phyloP scores from a whole-genome alignment of 2,797 vertebrate genomes.

The Ictinia mississippiensis region DNA sequence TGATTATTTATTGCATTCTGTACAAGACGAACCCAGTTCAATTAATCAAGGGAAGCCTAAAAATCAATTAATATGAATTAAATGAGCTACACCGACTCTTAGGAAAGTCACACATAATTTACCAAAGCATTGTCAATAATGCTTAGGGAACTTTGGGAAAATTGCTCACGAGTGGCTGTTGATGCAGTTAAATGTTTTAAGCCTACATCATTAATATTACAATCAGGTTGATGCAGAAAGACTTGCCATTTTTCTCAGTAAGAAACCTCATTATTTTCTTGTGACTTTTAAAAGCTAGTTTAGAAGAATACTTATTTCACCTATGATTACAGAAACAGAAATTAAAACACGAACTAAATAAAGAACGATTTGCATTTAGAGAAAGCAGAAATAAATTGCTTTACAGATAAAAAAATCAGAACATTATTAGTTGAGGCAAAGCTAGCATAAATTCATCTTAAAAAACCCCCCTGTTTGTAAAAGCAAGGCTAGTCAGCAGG shows the following conservation, averaged over 20 bases:
- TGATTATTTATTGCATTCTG: constrained; percentile 88
- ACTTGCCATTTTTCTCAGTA: constrained; percentile 59
- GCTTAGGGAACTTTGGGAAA: constrained; percentile 70
- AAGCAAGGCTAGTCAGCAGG: not conserved
- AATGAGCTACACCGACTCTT: constrained; percentile 90
- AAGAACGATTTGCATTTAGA: not conserved
- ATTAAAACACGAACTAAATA: constrained; percentile 20
- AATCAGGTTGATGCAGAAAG: constrained; percentile 52
- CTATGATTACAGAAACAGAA: not conserved
- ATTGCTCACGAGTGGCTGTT: constrained; percentile 70
- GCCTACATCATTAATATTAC: constrained; percentile 72
- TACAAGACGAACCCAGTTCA: constrained; percentile 81
- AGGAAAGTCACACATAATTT: constrained; percentile 92
- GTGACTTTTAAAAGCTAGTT: constrained; percentile 27
- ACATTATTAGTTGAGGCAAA: not conserved
- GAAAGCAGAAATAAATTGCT: constrained; percentile 13
- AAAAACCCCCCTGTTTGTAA: not conserved
- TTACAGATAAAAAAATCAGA: not conserved
- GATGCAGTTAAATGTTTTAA: constrained; percentile 74
- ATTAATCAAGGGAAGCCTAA: constrained; percentile 91
- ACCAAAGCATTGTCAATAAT: constrained; percentile 85
- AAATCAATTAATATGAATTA: constrained; percentile 96
- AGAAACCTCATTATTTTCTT: constrained; percentile 59
- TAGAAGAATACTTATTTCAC: constrained; percentile 17
- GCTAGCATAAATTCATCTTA: not conserved